Conservation (phyloP, 2,888 invertebrate genomes). For the Pollenia griseotomentosa region DNA sequence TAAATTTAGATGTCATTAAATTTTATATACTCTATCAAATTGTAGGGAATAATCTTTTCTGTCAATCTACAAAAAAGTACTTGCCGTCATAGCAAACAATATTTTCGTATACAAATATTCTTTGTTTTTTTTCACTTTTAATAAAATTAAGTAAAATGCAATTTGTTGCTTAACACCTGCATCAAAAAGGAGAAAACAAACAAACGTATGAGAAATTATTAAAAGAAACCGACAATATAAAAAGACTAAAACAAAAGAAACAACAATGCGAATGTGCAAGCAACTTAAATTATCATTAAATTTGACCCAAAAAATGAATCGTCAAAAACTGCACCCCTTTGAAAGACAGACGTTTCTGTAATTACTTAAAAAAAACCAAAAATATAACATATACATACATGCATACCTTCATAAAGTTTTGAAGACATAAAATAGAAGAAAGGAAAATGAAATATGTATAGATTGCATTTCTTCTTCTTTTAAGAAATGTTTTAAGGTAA, state of each 20-base stretch:
- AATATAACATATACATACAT: no score
- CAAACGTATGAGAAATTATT: conserved; percentile 43
- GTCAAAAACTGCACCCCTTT: conserved; percentile 60
- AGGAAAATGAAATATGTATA: conserved; percentile 11
- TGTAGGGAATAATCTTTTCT: no score
- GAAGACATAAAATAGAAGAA: background rate
- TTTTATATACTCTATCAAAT: no score
- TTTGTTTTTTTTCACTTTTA: background rate
- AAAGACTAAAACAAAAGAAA: background rate
- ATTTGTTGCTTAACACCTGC: conserved; percentile 14
- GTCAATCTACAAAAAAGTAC: no score
- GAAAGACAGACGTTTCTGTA: conserved; percentile 35
- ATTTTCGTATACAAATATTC: background rate
- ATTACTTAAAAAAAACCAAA: conserved; percentile 46
- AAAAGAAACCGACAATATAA: conserved; percentile 2
- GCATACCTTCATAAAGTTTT: conserved; percentile 15
- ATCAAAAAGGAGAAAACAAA: conserved; percentile 16
- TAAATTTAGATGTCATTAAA: no score
- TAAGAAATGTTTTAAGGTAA: background rate
- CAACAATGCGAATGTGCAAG: background rate
- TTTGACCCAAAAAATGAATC: conserved; percentile 64
- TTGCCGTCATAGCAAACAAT: background rate
- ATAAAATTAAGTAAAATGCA: background rate
- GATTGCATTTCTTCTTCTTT: background rate
- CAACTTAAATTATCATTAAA: conserved; percentile 61